Evolutionary conservation across 1,140 invertebrate species (phyloP).

Genomic region (Caenorhabditis tropicalis): DNA sequence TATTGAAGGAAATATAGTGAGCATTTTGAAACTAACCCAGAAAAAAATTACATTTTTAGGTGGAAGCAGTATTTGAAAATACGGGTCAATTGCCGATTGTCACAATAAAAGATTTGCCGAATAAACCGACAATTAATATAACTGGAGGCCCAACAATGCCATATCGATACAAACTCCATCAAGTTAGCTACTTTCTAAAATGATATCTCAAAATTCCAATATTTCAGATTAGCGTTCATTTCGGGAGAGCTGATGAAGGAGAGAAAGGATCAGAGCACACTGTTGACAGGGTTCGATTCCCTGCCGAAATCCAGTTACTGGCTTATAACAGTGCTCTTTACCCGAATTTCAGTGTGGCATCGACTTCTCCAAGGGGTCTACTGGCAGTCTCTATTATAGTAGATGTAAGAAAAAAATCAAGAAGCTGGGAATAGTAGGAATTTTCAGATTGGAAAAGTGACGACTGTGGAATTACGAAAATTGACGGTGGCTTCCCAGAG

Average conservation of each 20-base stretch:
- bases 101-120: constrained; percentile 84
- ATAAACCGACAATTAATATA: constrained; percentile 81
- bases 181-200: constrained; percentile 76
- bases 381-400: constrained; percentile 91
- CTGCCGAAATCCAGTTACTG: constrained; percentile 92
- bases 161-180: constrained; percentile 81
- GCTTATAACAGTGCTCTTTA: constrained; percentile 96
- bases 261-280: constrained; percentile 87
- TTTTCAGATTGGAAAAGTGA: constrained; percentile 64
- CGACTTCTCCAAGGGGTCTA: constrained; percentile 82
- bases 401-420: constrained; percentile 77
- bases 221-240: constrained; percentile 90
- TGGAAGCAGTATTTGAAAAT: constrained; percentile 78
- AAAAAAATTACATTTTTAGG: constrained; percentile 61
- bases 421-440: neutral
- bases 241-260: constrained; percentile 84
- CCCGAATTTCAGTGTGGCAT: constrained; percentile 91
- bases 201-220: constrained; percentile 71
- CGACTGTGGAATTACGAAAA: constrained; percentile 64
- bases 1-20: constrained; percentile 89
- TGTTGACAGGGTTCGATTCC: constrained; percentile 87
- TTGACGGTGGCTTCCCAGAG: constrained; percentile 67
- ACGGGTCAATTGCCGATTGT: constrained; percentile 92
- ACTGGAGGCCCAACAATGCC: constrained; percentile 86
- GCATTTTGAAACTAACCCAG: constrained; percentile 58